These are phyloP conservation scores for Cepphus grylle DNA, from an alignment of 2,113 vertebrate species.

Conservation along the genomic window DNA sequence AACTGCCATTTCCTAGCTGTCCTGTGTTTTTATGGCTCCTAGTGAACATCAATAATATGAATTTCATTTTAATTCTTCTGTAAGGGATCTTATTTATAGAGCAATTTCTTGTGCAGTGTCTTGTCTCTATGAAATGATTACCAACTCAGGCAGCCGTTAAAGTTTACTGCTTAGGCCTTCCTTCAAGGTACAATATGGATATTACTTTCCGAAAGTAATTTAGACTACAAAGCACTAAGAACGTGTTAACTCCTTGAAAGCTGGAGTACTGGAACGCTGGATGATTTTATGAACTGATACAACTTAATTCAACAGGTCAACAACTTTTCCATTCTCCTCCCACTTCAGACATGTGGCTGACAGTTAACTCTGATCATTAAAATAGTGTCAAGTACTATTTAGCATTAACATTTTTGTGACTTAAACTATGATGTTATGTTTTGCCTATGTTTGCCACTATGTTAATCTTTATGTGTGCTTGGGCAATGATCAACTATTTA, in stretches of 20 bases:
- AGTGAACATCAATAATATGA: constrained; percentile 78
- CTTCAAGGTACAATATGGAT: constrained; percentile 76
- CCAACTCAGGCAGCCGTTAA: constrained; percentile 76
- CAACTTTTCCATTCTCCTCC: not conserved
- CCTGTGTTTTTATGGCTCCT: constrained; percentile 64
- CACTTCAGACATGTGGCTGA: not conserved
- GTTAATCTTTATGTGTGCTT: not conserved
- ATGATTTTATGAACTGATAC: not conserved
- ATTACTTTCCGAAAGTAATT: constrained; percentile 75
- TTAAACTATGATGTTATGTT: not conserved
- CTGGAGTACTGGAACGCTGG: not conserved
- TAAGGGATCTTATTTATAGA: constrained; percentile 81
- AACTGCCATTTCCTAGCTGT: constrained; percentile 62
- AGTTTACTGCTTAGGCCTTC: constrained; percentile 80
- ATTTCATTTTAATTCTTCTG: constrained; percentile 82
- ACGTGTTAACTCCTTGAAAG: constrained; percentile 64
- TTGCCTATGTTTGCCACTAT: not conserved
- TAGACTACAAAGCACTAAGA: constrained; percentile 46
- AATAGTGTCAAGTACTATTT: not conserved
- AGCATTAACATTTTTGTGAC: not conserved
- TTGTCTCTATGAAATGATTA: constrained; percentile 81
- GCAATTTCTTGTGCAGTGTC: constrained; percentile 75
- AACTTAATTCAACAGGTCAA: not conserved
- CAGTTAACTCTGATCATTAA: not conserved
- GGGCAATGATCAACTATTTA: not conserved